Percentiles rank a stretch among this genome's conserved stretches.
Conservation (phyloP, 2,113 vertebrate species). For the Danio rerio region GRCz12tu NC_133187.1:6840001-6840500, state of each 20-base stretch:
- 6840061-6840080: too few species aligned
- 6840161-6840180: not conserved
- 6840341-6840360: conserved; percentile 1
- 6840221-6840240: conserved; percentile 16
- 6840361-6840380: not conserved
- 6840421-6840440: not conserved
- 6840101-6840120: not conserved
- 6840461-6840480: conserved; percentile 23
- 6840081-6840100: too few species aligned
- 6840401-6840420: conserved; percentile 9
- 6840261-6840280: conserved; percentile 39
- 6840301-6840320: conserved; percentile 7
- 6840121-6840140: not conserved
- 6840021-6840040: not conserved
- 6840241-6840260: conserved; percentile 42
- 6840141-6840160: not conserved
- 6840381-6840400: not conserved
- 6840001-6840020: conserved; percentile 45
- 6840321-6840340: not conserved
- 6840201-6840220: conserved; percentile 39
- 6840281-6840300: conserved; percentile 18
- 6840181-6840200: conserved; percentile 13
- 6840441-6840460: not conserved
- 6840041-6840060: too few species aligned
- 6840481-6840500: conserved; percentile 20